A percentile compares a stretch with the other conserved stretches of the same genome.
These are phyloP conservation scores for Maccullochella peelii DNA, from an alignment of 2,113 vertebrate genomes.

Conservation along the genomic window DNA sequence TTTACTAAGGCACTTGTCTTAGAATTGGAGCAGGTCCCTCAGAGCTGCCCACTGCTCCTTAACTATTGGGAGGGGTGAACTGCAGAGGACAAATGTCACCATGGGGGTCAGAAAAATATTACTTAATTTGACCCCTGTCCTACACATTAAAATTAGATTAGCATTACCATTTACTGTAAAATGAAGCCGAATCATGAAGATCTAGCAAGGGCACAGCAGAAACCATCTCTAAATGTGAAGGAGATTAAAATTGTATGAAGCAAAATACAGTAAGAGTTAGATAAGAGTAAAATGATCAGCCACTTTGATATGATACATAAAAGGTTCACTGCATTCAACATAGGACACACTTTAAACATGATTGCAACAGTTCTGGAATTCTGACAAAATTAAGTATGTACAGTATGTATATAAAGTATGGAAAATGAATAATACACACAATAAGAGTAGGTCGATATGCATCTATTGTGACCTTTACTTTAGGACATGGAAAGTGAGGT, in stretches of 20 bases:
- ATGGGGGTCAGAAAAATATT: background rate
- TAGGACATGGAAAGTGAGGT: background rate
- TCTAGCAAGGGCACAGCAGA: background rate
- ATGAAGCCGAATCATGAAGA: background rate
- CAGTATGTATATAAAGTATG: background rate
- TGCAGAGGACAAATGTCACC: background rate
- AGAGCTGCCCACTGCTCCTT: background rate
- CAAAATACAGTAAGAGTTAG: background rate
- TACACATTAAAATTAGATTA: background rate
- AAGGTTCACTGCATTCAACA: background rate
- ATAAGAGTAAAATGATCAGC: background rate
- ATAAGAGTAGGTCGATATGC: background rate
- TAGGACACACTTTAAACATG: background rate
- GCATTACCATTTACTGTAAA: background rate
- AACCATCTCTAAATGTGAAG: background rate
- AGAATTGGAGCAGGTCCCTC: conserved; percentile 12
- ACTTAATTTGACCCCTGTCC: background rate
- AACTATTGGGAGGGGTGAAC: background rate
- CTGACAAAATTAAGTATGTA: background rate
- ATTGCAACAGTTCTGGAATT: background rate
- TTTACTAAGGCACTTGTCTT: background rate
- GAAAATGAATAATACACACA: too few relatives aligned
- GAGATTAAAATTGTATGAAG: background rate
- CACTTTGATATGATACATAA: background rate
- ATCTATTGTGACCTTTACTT: background rate